phyloP scores from a whole-genome alignment of 1,140 invertebrate species.

The Vanessa tameamea region DNA sequence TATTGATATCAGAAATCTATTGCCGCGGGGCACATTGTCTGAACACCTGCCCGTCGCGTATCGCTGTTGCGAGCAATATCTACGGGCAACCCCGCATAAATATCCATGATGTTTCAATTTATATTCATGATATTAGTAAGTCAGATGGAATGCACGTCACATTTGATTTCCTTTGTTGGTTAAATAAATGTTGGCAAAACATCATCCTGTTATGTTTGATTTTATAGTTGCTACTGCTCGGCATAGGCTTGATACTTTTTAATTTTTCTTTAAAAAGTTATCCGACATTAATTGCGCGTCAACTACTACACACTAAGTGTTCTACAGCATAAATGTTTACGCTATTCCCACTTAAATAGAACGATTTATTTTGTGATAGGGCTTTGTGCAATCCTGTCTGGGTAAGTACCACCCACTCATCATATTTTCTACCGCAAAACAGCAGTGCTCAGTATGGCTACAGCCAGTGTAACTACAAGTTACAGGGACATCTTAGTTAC shows the following conservation, averaged over 20 bases:
- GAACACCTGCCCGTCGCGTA: slow-evolving; percentile 69
- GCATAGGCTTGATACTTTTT: background rate
- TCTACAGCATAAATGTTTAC: too few species aligned
- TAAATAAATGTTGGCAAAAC: slow-evolving; percentile 37
- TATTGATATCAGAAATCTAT: slow-evolving; percentile 75
- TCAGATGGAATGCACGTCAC: slow-evolving; percentile 75
- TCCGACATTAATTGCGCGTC: background rate
- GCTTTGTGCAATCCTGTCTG: too few species aligned
- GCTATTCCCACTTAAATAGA: too few species aligned
- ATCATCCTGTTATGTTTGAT: background rate
- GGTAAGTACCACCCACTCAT: too few species aligned
- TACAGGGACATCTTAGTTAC: too few species aligned
- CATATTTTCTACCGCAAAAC: too few species aligned
- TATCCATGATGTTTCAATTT: slow-evolving; percentile 80
- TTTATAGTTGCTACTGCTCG: background rate
- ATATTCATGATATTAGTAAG: slow-evolving; percentile 81
- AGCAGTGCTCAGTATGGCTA: too few species aligned
- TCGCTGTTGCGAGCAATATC: slow-evolving; percentile 65
- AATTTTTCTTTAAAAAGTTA: background rate
- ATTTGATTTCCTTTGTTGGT: slow-evolving; percentile 76
- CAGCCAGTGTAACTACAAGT: too few species aligned
- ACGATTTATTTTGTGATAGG: too few species aligned
- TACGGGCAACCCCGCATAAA: slow-evolving; percentile 69
- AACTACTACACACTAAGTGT: too few species aligned
- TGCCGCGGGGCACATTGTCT: slow-evolving; percentile 68